Percentiles rank a stretch among this genome's conserved stretches.
These are phyloP conservation scores for Pseudomugil tenellus DNA, from an alignment of 2,797 vertebrate genomes.

Conservation along the genomic window DNA sequence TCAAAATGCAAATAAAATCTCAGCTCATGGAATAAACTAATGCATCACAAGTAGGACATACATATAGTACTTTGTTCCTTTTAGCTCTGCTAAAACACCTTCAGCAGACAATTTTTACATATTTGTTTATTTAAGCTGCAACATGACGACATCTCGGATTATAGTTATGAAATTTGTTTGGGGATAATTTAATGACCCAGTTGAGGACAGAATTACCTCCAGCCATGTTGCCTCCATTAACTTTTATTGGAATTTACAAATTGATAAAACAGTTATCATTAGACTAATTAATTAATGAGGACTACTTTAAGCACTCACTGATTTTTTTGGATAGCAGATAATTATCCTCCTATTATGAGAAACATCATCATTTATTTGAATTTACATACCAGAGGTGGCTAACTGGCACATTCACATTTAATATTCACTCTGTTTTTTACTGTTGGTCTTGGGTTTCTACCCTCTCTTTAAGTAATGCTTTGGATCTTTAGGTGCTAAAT, in stretches of 20 bases:
- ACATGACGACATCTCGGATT: constrained; percentile 8
- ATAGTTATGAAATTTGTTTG: constrained; percentile 11
- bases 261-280: background rate
- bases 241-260: background rate
- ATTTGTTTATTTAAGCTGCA: constrained; percentile 2
- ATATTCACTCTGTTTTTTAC: background rate
- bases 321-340: constrained; percentile 2
- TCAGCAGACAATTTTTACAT: background rate
- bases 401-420: background rate
- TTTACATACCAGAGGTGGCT: background rate
- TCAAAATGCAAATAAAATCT: background rate
- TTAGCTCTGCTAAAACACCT: background rate
- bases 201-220: constrained; percentile 10
- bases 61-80: background rate
- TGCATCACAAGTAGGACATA: background rate
- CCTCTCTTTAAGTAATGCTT: background rate
- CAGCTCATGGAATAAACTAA: background rate
- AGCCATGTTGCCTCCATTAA: background rate
- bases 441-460: background rate
- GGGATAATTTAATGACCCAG: background rate
- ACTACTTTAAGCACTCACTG: background rate
- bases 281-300: constrained; percentile 11
- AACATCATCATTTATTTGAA: constrained; percentile 15
- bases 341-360: constrained; percentile 1
- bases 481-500: constrained; percentile 1